Base-by-base conservation (phyloP, 2,113 vertebrate genomes). In the Sander lucioperca region DNA sequence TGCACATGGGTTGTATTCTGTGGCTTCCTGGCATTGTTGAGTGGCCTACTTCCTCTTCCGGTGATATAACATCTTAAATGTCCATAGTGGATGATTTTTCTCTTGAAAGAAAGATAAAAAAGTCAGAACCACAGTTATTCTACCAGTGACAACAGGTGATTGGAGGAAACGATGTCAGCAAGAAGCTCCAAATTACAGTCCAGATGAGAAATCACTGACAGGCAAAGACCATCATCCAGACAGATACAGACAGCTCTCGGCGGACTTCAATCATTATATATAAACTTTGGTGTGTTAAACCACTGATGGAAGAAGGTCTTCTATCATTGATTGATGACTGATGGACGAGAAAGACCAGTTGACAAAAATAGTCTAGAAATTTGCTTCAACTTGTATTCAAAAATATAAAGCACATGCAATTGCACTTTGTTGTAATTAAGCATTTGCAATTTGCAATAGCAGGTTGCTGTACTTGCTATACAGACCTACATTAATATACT, bases 191-290 rank as follows among this genome's bases (percentile, higher is more conserved):
- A 81, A 82, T 59, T 59, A 50, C 36, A 75, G 27, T 30, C 67
- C 30, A 56, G 73, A 75, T 68, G 80, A 80, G 70, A 85, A 83
- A 68, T 74, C 54, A 4, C 36, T 25, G 45, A 57, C 30, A 48
- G 63, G 56, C n/a, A 36, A 85, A 81, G 43, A 39, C 45, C 54
- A 45, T 62, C 56, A 50, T 61, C 25, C 18, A 62, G 58, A 75
- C 12, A 77, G 13, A 61, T 51, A 57, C 36, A 54, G 21, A 39
- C 23, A 69, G 36, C 61, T 68, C 73, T 70, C 79, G 70, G 69
- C 62, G 25, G 8, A 43, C 10, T 64, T 76, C 48, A 79, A 61
- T 43, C 66, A 66, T 56, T 56, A 62, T 16, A 58, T 53, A 27
- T 39, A 30, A 77, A 84, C 25, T 18, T 80, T 30, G 15, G 18